These are phyloP conservation scores for Neodiprion lecontei DNA, from an alignment of 1,140 invertebrate species.

Conservation along the genomic window DNA sequence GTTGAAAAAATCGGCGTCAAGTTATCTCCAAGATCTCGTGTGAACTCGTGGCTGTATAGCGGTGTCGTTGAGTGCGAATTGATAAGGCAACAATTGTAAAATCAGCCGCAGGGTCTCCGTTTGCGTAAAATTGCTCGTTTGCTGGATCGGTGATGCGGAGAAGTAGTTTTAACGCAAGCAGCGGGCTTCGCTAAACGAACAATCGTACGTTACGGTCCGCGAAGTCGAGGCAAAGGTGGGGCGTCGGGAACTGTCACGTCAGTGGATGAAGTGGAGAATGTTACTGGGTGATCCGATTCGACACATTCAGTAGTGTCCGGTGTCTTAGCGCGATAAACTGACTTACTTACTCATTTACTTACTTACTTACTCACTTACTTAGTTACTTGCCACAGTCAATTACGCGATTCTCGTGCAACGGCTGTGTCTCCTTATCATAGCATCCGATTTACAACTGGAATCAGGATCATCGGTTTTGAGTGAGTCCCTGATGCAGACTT, in stretches of 20 bases:
- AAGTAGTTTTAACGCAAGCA: background rate
- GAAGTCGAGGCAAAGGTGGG: background rate
- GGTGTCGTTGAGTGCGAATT: background rate
- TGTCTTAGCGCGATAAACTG: background rate
- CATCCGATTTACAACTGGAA: too few relatives aligned
- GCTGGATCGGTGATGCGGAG: background rate
- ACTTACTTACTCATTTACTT: too few relatives aligned
- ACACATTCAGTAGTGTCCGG: constrained; percentile 4
- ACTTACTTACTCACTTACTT: too few relatives aligned
- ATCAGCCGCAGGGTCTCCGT: too few relatives aligned
- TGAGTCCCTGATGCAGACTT: background rate
- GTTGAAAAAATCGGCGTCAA: too few relatives aligned
- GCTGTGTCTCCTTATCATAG: too few relatives aligned
- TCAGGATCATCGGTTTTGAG: background rate
- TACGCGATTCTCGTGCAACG: too few relatives aligned
- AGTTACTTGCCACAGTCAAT: too few relatives aligned
- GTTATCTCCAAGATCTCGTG: too few relatives aligned
- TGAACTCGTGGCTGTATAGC: too few relatives aligned
- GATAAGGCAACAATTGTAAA: background rate
- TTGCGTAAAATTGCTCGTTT: background rate
- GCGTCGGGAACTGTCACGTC: background rate
- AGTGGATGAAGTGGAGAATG: background rate
- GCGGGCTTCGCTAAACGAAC: background rate
- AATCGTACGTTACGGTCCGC: background rate
- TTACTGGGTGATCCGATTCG: background rate